Conservation (phyloP, 2,888 invertebrate species). For the Leptinotarsa peninsularis region DNA sequence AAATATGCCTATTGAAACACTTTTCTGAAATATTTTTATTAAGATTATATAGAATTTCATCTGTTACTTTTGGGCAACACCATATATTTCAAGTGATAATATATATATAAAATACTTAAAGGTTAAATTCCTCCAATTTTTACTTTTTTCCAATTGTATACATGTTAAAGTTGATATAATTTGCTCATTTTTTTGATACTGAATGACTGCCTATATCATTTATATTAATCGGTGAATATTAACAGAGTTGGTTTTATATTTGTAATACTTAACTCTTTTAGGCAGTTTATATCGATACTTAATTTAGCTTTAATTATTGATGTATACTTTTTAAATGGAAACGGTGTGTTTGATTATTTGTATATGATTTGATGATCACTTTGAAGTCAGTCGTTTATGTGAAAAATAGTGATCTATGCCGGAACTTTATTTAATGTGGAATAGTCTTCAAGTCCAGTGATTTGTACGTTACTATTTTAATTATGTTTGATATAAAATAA, state of each 20-base stretch:
- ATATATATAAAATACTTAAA: too few species aligned
- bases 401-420: conserved; percentile 60
- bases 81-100: too few species aligned
- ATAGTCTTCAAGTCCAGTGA: conserved; percentile 65
- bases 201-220: background rate
- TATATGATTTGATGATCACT: conserved; percentile 21
- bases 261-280: background rate
- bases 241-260: too few species aligned
- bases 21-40: too few species aligned
- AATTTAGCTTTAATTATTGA: conserved; percentile 17
- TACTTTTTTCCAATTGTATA: too few species aligned
- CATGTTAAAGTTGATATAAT: too few species aligned
- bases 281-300: conserved; percentile 13
- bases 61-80: too few species aligned
- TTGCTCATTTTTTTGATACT: too few species aligned
- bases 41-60: too few species aligned
- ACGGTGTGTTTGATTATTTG: conserved; percentile 4
- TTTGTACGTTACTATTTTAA: conserved; percentile 63
- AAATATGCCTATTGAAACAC: too few species aligned
- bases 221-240: background rate
- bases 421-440: conserved; percentile 63
- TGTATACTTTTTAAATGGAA: background rate
- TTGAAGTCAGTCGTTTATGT: conserved; percentile 55
- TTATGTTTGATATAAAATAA: conserved; percentile 55
- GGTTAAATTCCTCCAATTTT: too few species aligned